Percentiles rank a stretch among this genome's conserved stretches.
Evolutionary conservation across 2,888 invertebrate species (phyloP).

Genomic region (Sarcophaga caerulescens): DNA sequence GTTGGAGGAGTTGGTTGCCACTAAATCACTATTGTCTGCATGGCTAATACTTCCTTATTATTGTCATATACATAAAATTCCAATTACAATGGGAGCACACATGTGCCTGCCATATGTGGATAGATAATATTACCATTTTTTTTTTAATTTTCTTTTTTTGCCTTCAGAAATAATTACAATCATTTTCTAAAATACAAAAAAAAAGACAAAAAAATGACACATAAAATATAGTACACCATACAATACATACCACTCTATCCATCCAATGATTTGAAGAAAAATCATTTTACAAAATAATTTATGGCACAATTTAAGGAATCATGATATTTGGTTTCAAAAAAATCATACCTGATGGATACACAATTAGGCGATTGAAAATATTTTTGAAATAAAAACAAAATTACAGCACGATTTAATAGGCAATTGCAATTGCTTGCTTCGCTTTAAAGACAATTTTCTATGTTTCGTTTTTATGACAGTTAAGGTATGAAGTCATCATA

Average conservation of each 20-base stretch:
- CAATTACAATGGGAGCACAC: constrained; percentile 54
- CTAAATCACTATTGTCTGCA: constrained; percentile 45
- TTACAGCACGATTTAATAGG: too few relatives aligned
- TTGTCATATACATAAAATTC: constrained; percentile 58
- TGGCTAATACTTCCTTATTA: constrained; percentile 65
- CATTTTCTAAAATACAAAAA: constrained; percentile 33
- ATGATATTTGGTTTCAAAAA: background rate
- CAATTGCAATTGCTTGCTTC: too few relatives aligned
- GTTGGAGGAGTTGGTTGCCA: constrained; percentile 49
- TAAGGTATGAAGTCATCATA: too few relatives aligned
- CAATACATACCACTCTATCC: background rate
- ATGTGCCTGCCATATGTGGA: constrained; percentile 27
- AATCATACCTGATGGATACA: too few relatives aligned
- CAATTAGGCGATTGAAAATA: too few relatives aligned
- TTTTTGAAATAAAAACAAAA: too few relatives aligned
- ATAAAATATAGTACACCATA: background rate
- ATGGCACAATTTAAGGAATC: background rate
- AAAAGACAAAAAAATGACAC: background rate
- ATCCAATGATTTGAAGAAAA: background rate
- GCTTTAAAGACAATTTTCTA: too few relatives aligned
- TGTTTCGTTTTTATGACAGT: too few relatives aligned
- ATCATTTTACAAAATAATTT: background rate
- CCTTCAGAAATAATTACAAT: constrained; percentile 37
- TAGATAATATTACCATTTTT: background rate
- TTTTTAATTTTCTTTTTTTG: constrained; percentile 10